Percentiles rank a stretch among this genome's conserved stretches.
Conservation (phyloP, 1,140 invertebrate genomes). For the Saccostrea glomerata region DNA sequence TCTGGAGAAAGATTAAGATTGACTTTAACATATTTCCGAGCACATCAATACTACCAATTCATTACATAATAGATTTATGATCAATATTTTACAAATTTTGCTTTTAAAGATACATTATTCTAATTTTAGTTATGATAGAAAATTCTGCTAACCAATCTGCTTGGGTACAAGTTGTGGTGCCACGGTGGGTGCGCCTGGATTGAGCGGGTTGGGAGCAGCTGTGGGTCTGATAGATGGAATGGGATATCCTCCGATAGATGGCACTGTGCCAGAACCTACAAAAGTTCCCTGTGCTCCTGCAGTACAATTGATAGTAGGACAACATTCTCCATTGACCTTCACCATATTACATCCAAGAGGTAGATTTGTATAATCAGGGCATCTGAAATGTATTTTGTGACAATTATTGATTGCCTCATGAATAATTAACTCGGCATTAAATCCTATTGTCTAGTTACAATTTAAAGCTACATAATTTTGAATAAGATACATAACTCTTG, state of each 20-base stretch:
- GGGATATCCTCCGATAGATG: slow-evolving; percentile 52
- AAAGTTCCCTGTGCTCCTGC: slow-evolving; percentile 59
- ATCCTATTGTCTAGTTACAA: too few relatives aligned
- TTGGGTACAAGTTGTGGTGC: slow-evolving; percentile 41
- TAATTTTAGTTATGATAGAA: too few relatives aligned
- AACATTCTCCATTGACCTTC: slow-evolving; percentile 66
- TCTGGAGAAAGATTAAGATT: background rate
- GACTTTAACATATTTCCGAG: too few relatives aligned
- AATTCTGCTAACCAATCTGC: slow-evolving; percentile 44
- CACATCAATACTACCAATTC: too few relatives aligned
- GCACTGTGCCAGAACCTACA: slow-evolving; percentile 62
- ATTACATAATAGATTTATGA: too few relatives aligned
- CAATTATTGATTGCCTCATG: background rate
- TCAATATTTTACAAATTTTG: too few relatives aligned
- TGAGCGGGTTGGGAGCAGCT: slow-evolving; percentile 40
- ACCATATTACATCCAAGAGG: slow-evolving; percentile 64
- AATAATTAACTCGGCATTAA: background rate
- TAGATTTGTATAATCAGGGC: slow-evolving; percentile 68
- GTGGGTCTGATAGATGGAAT: slow-evolving; percentile 51
- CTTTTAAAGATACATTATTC: too few relatives aligned
- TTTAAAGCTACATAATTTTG: too few relatives aligned
- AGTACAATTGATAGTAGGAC: slow-evolving; percentile 63
- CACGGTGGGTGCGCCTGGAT: background rate
- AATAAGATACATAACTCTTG: too few relatives aligned
- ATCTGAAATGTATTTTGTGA: slow-evolving; percentile 55